These are phyloP conservation scores for Channa maculata DNA, from an alignment of 2,113 vertebrate species.

Conservation along the genomic window DNA sequence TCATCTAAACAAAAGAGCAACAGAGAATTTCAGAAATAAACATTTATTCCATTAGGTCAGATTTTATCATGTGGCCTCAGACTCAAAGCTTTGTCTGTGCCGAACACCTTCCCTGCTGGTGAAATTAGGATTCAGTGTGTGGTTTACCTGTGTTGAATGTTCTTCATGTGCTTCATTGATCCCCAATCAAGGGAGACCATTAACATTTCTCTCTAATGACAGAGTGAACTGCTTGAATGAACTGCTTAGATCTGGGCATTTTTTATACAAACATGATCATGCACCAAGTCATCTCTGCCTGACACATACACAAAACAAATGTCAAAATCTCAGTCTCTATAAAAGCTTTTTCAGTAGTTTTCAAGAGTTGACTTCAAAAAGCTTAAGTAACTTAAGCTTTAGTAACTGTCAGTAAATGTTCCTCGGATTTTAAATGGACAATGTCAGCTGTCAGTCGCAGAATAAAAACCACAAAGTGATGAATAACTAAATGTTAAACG, in stretches of 20 bases:
- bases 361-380: not conserved
- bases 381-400: too few relatives aligned
- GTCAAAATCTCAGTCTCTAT: too few relatives aligned
- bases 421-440: not conserved
- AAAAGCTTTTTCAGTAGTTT: not conserved
- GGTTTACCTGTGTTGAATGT: slow-evolving; percentile 48
- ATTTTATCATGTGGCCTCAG: slow-evolving; percentile 15
- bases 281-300: not conserved
- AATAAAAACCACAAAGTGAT: slow-evolving; percentile 22
- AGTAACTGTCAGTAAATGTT: not conserved
- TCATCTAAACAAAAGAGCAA: not conserved
- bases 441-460: slow-evolving; percentile 15
- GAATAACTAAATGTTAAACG: slow-evolving; percentile 8
- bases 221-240: slow-evolving; percentile 29
- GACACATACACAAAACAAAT: not conserved
- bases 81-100: slow-evolving; percentile 5
- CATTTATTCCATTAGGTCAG: slow-evolving; percentile 31
- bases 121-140: slow-evolving; percentile 55
- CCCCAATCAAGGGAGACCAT: slow-evolving; percentile 59
- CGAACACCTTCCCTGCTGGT: not conserved
- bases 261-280: slow-evolving; percentile 8
- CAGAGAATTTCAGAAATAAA: not conserved
- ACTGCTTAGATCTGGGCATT: slow-evolving; percentile 17
- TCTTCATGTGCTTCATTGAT: slow-evolving; percentile 64
- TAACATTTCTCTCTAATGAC: slow-evolving; percentile 54